Evolutionary conservation across 2,888 invertebrate species (phyloP), one percentile per base, ranked within the genome.

Genomic region (Acanthosepion esculentum): DNA sequence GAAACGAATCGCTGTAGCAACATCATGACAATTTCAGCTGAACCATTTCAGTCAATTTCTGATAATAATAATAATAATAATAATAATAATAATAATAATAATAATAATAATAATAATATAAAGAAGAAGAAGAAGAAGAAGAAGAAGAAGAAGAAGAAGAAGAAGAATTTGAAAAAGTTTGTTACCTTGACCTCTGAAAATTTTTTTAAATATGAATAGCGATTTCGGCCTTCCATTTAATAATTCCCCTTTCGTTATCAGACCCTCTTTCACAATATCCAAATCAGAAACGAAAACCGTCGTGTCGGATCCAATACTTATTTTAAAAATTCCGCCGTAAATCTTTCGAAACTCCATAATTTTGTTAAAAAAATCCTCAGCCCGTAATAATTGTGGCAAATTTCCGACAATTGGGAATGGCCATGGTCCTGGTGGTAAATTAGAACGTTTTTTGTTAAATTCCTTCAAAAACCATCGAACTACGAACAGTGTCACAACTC

Each of bases 341-440:
- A 41, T 33, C 41, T 91, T 33, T n/a, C 91, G 29, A 91, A 91
- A 41, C 20, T 91, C 91, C 41, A 41, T 91, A 18, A 91, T 91
- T 91, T 55, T 29, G 78, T 48, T 33, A 50, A n/a, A 78, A n/a
- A 78, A 33, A 41, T 95, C 50, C 48, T 20, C 33, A 29, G 59
- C 41, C 26, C 92, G 91, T 7, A 92, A 64, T 26, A 95, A n/a
- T 41, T 95, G 94, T 29, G 94, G 95, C 91, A 95, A 94, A 55
- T 95, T 95, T 20, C 95, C 95, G 5, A 95, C 50, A n/a, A 95
- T 78, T 48, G 95, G 95, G n/a, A 95, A 94, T n/a, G 95, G 48
- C 50, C n/a, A 41, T 7, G 95, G 95, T 29, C 95, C 95, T 26
- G 95, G 95, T 18, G 95, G 95, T n/a, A 50, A 48, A 91, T 94